Evolutionary conservation across 2,113 vertebrate species (phyloP), one percentile per base, ranked within the genome.

Genomic region (Laterallus jamaicensis): DNA sequence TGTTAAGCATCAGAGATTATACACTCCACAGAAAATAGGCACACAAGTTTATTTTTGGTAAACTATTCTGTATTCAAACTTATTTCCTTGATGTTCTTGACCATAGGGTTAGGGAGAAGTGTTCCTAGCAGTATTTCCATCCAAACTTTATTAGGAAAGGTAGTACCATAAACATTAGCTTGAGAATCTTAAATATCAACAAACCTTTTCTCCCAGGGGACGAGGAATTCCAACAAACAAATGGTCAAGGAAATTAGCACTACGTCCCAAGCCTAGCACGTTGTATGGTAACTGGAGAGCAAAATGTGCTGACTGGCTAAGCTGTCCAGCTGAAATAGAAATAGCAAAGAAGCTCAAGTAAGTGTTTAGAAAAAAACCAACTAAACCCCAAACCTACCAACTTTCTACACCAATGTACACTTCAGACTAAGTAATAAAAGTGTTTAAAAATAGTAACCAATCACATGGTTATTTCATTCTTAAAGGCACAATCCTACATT

Each of bases 161-260:
- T 5, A 93, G 49, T 35, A 83, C 35, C 56, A 49, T 9, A n/a
- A 68, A 56, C 12, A 75, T 22, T 31, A 82, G 20, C 16, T 58
- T 50, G 31, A 35, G 26, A 63, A 10, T 20, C 6, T 32, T 37
- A 60, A 40, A 79, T 66, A 25, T 44, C 63, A 79, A 92, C 98
- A 82, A 73, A 99, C 99, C 98, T 97, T 98, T 92, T 98, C 98
- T 96, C 99, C 98, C 5, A 97, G 81, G 42, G 98, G 98, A 42
- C 98, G 98, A 59, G 99, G 99, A 92, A 99, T 99, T 81, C 99
- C 99, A 28, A 99, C 99, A 12, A 97, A 99, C 40, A 99, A 97
- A 95, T 99, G 99, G 93, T 99, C 99, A 4, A 99, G 98, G 97
- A 99, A 99, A 97, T 99, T 99, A 79, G 99, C 99, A 25, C 99